Base-by-base conservation (phyloP, 2,113 vertebrate genomes). In the Notechis scutatus region DNA sequence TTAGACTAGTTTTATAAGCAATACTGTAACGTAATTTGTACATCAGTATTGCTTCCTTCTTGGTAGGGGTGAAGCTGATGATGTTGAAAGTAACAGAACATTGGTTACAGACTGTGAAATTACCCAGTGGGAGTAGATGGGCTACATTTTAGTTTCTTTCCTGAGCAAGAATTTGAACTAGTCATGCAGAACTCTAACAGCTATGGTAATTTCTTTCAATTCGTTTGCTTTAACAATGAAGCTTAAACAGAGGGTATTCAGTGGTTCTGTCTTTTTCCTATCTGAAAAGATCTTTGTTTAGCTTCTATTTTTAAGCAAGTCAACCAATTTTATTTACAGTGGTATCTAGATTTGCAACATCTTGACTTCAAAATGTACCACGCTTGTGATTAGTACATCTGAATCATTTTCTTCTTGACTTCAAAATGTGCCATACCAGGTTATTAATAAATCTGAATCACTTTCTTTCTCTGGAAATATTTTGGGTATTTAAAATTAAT, bases 1-100 rank as follows among this genome's bases (percentile, higher is more conserved):
- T 95, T 95, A 95, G 92, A 95, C 94, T 95, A 89, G 87, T 11
- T 50, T 92, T 93, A 87, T 92, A 94, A 95, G 90, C 92, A 94
- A 90, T 95, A 93, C 94, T 93, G 61, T 45, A 92, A 95, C 93
- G 74, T n/a, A 86, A 24, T 39, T 95, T 97, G 95, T 90, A 45
- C 54, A 89, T 81, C 95, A 95, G 89, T 88, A 93, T 96, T 93
- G 95, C 47, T 50, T 81, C 56, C 55, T 64, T 26, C 12, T 50
- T 64, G 69, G 29, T 95, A 89, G 74, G 93, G 93, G 95, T 90
- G 85, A 92, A 95, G 90, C 42, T 92, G 93, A 69, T 47, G 94
- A 94, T 94, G 92, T 91, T 95, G 93, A 92, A 90, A 94, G 92
- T 95, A 90, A 55, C 29, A 94, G 89, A 93, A 94, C 91, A 93